Evolutionary conservation across 1,140 invertebrate species (phyloP).

Genomic region (Drosophila mauritiana): DNA sequence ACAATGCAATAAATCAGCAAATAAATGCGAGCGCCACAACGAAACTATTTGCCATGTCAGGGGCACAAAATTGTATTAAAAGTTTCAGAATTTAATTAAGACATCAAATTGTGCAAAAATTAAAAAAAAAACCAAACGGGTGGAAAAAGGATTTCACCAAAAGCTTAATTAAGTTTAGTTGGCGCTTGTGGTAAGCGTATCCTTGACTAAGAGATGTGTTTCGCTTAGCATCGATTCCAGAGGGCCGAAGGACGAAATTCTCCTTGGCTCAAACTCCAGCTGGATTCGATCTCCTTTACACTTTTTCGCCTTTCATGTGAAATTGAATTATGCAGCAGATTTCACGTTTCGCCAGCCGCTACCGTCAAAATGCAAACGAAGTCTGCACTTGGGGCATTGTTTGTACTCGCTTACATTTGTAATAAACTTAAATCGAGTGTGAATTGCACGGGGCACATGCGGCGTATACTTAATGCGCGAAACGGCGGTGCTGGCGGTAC

Average conservation of each 20-base stretch:
- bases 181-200: conserved; percentile 4
- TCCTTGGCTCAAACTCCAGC: neutral
- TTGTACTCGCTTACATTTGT: conserved; percentile 49
- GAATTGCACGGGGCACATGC: conserved; percentile 49
- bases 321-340: conserved; percentile 49
- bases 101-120: conserved; percentile 33
- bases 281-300: conserved; percentile 6
- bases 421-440: conserved; percentile 65
- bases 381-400: conserved; percentile 40
- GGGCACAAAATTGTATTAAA: conserved; percentile 29
- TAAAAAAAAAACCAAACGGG: neutral
- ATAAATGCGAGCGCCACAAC: conserved; percentile 9
- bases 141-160: conserved; percentile 23
- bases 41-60: conserved; percentile 28
- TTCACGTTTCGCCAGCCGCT: conserved; percentile 42
- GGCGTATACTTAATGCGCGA: conserved; percentile 45
- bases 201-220: neutral
- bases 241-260: neutral
- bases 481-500: conserved; percentile 1
- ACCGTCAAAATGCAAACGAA: conserved; percentile 54
- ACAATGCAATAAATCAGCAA: conserved; percentile 31
- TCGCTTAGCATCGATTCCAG: neutral
- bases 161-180: conserved; percentile 31
- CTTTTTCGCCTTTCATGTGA: conserved; percentile 24
- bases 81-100: conserved; percentile 56